Evolutionary conservation across 2,113 vertebrate species (phyloP).

Genomic region (Acanthisitta chloris): DNA sequence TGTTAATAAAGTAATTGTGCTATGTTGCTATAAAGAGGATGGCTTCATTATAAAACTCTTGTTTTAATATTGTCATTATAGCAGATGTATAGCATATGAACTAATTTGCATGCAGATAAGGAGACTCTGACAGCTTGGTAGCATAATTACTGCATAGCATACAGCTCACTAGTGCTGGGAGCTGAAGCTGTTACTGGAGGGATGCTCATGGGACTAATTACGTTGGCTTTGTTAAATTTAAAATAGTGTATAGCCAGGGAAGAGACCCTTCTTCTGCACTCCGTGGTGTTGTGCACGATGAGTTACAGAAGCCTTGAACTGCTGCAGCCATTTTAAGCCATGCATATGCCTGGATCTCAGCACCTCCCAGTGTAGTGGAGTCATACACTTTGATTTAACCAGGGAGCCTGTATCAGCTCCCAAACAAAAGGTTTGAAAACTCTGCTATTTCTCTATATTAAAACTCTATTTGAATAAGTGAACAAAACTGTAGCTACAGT

Average conservation of each 20-base stretch:
- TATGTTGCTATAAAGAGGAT: slow-evolving; percentile 57
- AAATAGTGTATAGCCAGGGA: slow-evolving; percentile 33
- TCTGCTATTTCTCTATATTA: neutral
- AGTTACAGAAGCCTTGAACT: slow-evolving; percentile 10
- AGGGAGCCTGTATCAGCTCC: neutral
- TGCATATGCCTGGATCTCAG: neutral
- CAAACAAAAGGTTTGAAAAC: neutral
- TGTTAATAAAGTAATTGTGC: slow-evolving; percentile 71
- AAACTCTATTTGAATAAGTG: neutral
- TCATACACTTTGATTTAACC: neutral
- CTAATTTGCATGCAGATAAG: slow-evolving; percentile 75
- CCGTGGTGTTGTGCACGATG: neutral
- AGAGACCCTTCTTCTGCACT: neutral
- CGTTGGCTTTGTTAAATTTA: slow-evolving; percentile 58
- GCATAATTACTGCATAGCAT: slow-evolving; percentile 66
- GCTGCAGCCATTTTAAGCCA: slow-evolving; percentile 54
- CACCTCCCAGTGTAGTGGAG: neutral
- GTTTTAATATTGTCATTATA: slow-evolving; percentile 65
- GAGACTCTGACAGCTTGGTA: slow-evolving; percentile 68
- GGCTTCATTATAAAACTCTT: slow-evolving; percentile 63
- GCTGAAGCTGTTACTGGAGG: slow-evolving; percentile 42
- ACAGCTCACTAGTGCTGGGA: slow-evolving; percentile 35
- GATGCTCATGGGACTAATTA: slow-evolving; percentile 63
- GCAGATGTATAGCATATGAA: slow-evolving; percentile 64
- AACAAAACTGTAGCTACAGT: neutral